Percentiles rank a stretch among this genome's conserved stretches.
phyloP scores from a whole-genome alignment of 2,113 vertebrate species.

The Capreolus pygargus region DNA sequence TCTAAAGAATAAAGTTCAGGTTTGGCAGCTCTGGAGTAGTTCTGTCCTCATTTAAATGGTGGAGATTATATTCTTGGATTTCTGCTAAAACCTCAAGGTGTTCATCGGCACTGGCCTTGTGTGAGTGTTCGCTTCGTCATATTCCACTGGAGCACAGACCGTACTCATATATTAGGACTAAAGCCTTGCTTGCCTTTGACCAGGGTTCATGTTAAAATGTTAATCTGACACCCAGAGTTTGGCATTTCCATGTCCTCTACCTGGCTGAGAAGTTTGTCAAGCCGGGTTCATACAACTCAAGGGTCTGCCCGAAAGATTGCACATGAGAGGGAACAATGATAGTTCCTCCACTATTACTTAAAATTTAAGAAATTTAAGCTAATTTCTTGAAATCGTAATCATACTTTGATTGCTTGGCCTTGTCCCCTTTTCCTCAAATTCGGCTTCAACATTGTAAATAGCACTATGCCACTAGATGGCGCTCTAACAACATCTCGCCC shows the following conservation, averaged over 20 bases:
- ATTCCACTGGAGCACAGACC: not conserved
- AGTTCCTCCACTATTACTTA: not conserved
- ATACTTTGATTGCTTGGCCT: not conserved
- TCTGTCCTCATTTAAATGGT: not conserved
- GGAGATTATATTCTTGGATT: not conserved
- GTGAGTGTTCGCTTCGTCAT: not conserved
- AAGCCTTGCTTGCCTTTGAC: not conserved
- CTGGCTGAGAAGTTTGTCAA: not conserved
- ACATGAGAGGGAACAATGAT: not conserved
- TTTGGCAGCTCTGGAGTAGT: not conserved
- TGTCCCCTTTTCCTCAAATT: not conserved
- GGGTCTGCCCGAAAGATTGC: not conserved
- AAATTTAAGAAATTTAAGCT: not conserved
- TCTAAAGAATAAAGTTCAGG: not conserved
- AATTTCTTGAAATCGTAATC: not conserved
- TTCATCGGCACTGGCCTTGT: not conserved
- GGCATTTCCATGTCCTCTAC: not conserved
- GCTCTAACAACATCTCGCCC: conserved; percentile 63
- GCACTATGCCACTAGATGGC: conserved; percentile 77
- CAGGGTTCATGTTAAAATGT: not conserved
- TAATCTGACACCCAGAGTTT: not conserved
- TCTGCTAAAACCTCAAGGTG: not conserved
- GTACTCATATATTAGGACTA: not conserved
- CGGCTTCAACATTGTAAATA: not conserved
- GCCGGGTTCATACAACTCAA: not conserved